These are phyloP conservation scores for Melopsittacus undulatus DNA, from an alignment of 2,797 vertebrate genomes.

Conservation along the genomic window DNA sequence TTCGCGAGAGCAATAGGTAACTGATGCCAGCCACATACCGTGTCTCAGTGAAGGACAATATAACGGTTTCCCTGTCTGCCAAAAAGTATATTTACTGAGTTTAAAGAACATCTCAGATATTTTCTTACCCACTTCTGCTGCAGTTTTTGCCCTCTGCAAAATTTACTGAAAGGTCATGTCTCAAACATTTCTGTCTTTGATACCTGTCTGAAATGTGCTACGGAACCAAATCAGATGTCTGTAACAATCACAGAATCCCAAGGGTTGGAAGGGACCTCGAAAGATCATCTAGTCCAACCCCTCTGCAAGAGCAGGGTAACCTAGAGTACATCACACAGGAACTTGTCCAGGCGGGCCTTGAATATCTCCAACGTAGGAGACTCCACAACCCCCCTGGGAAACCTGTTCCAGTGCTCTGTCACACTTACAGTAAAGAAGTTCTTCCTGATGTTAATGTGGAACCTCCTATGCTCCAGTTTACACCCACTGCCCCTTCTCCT, in stretches of 20 bases:
- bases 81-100: not conserved
- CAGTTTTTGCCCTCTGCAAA: not conserved
- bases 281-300: too few relatives aligned
- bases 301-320: too few relatives aligned
- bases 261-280: too few relatives aligned
- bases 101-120: not conserved
- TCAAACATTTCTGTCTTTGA: not conserved
- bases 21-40: rapidly evolving
- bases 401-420: too few relatives aligned
- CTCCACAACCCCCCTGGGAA: too few relatives aligned
- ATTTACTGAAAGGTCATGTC: not conserved
- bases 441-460: too few relatives aligned
- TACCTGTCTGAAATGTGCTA: rapidly evolving
- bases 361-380: too few relatives aligned
- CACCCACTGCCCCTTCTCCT: too few relatives aligned
- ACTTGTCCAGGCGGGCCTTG: too few relatives aligned
- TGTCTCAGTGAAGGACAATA: not conserved
- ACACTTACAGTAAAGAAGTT: too few relatives aligned
- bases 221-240: not conserved
- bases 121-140: not conserved
- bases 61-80: not conserved
- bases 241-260: not conserved
- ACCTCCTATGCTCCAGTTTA: too few relatives aligned
- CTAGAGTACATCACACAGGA: too few relatives aligned
- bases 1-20: not conserved